Evolutionary conservation across 1,140 invertebrate genomes (phyloP), one percentile per base, ranked within the genome.

Genomic region (Calosoma granatense): DNA sequence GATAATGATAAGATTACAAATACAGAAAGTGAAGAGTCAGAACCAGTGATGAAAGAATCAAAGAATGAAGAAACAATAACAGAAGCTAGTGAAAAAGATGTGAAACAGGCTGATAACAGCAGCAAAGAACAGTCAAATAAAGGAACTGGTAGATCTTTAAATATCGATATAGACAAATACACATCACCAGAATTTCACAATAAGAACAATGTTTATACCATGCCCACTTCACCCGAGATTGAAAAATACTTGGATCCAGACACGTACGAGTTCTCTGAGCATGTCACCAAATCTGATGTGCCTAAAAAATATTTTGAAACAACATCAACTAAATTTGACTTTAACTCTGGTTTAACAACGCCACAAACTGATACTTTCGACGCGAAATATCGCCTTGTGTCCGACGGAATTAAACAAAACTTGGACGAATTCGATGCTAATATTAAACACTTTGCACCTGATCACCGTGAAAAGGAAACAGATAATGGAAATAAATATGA

Each of bases 161-260:
- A 65, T 39, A 54, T 69, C 22, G 62, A 67, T 54, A 59, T 65
- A n/a, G 60, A 60, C 30, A 70, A 66, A 57, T 66, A 64, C 52
- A 59, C 58, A 12, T 64, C 68, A 6, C 53, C 62, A 20, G 66
- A 67, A 23, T 67, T 67, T 56, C 64, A 67, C 19, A 63, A 60
- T 53, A 60, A 61, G 58, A 69, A 67, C 56, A 66, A 66, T 47
- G 65, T 68, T 9, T 69, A 66, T 54, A 61, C 58, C 6, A 19
- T 59, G 47, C 51, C 62, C 11, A 51, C 56, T 6, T 59, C 59
- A 17, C 56, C 62, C 12, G 63, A 68, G 36, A 64, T 47, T 6
- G 56, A 63, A 59, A 65, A 65, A 53, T 64, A 60, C 56, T 20
- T 62, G 36, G 39, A 54, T 23, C 52, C 51, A 11, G 61, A 52